Base-by-base conservation (phyloP, 2,888 invertebrate species). In the Mythimna albipuncta region DNA sequence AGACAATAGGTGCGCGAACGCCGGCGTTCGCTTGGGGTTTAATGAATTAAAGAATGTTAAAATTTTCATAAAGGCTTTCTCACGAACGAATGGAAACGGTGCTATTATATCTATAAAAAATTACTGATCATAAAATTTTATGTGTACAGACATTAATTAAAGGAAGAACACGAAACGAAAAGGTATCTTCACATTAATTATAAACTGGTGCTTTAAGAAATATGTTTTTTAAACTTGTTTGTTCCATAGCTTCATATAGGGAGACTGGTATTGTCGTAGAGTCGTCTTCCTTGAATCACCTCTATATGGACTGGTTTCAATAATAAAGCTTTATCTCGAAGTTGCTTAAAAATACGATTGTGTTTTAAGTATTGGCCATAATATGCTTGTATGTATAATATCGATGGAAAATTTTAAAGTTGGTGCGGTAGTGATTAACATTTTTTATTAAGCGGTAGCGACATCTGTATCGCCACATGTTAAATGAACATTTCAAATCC, bases 231-330 rank as follows among this genome's bases (percentile, higher is more conserved):
- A 64, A 78, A 77, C 79, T 44, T 19, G 81, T 76, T 77, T 10
- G 13, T 9, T 1, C 44, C 64, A 54, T 62, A 69, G 72, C 26
- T 9, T 35, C 58, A 19, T 67, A 38, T 68, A 77, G 73, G 72
- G 73, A 72, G 57, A n/a, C 50, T 38, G 38, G 64, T 79, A 55
- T 64, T 70, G 57, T 63, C 11, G 47, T 52, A 47, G 5, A 16
- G 52, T 66, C n/a, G 84, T 78, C 84, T 82, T 85, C 86, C 86
- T 85, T 85, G 86, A 69, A 47, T 16, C n/a, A 35, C 63, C 75
- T 69, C 13, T 70, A 72, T 68, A 79, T 19, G 78, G 75, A 67
- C 61, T 64, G 63, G 38, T 71, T 66, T 54, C n/a, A 35, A 55
- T 26, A 19, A 67, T 64, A 64, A 32, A 19, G 32, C 32, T 57